Evolutionary conservation across 2,888 invertebrate genomes (phyloP).

Genomic region (Tuberolachnus salignus): DNA sequence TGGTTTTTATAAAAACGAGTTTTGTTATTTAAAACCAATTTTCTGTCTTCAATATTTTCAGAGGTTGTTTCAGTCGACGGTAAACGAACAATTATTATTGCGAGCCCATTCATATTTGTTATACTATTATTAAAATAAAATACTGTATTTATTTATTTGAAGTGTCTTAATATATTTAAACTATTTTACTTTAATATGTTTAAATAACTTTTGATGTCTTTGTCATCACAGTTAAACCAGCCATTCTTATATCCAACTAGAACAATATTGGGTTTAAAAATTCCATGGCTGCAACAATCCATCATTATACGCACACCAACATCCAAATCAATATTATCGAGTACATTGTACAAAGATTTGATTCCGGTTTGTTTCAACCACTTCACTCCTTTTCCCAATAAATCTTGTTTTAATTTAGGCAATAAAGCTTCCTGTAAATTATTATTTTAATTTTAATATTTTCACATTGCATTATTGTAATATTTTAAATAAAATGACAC

Average conservation of each 20-base stretch:
- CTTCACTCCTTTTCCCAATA: neutral
- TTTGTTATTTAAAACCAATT: neutral
- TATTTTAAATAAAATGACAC: too few species aligned
- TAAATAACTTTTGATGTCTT: constrained; percentile 86
- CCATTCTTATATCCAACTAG: constrained; percentile 93
- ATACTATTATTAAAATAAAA: constrained; percentile 21
- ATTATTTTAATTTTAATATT: too few species aligned
- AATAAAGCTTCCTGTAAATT: neutral
- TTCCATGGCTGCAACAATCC: constrained; percentile 88
- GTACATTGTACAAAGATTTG: constrained; percentile 87
- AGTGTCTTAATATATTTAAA: neutral
- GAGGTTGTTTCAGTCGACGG: neutral
- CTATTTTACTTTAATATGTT: constrained; percentile 80
- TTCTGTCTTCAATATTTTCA: neutral
- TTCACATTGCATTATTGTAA: too few species aligned
- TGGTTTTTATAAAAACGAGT: constrained; percentile 4
- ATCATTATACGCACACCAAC: constrained; percentile 85
- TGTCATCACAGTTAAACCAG: constrained; percentile 81
- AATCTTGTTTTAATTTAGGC: constrained; percentile 9
- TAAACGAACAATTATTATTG: constrained; percentile 19
- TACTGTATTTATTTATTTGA: too few species aligned
- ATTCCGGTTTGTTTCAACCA: constrained; percentile 69
- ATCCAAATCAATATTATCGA: constrained; percentile 78
- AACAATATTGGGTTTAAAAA: constrained; percentile 91
- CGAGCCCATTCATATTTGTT: constrained; percentile 11